Base-by-base conservation (phyloP, 2,797 vertebrate genomes). In the Lutjanus campechanus region DNA sequence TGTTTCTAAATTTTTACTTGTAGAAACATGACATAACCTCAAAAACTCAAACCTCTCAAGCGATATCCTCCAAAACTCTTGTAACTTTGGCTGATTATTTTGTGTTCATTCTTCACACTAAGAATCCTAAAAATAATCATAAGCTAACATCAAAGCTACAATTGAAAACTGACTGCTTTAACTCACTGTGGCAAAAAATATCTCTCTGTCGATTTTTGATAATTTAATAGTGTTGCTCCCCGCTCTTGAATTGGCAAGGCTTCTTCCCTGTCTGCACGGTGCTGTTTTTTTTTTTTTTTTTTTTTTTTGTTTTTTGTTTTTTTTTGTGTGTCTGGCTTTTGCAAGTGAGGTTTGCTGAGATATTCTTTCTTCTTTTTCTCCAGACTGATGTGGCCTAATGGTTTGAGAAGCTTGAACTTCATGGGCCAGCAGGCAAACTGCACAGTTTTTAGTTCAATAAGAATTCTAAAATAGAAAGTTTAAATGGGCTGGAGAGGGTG, bases 321-420 rank as follows among this genome's bases (percentile, higher is more conserved):
- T 73, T 56, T 44, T 59, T 36, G 11, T 16, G 53, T 56, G 20
- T 63, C 77, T 60, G 11, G 25, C 15, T 81, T n/a, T n/a, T 73
- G 79, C 62, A 76, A 55, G 69, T 65, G 51, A 76, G 20, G 67
- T 75, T 82, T 46, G 4, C 71, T 49, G 59, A 69, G 13, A 75
- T 47, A 49, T 74, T 49, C 51, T 73, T 58, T 72, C 64, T 64
- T 85, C 59, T 76, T 76, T 77, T 80, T 49, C 50, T 69, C 19
- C 66, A 43, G 11, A 51, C 63, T 84, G 77, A 65, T 73, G 29
- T 73, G 65, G n/a, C 41, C 73, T 63, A 68, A 61, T 73, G 73
- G 75, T 64, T 76, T 64, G 61, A 53, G 65, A 53, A 67, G 56
- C 58, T 76, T 49, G 36, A 79, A 63, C 69, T 59, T 69, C 66